Conservation (phyloP, 2,113 vertebrate species). For the Neotragus pygmaeus region DNA sequence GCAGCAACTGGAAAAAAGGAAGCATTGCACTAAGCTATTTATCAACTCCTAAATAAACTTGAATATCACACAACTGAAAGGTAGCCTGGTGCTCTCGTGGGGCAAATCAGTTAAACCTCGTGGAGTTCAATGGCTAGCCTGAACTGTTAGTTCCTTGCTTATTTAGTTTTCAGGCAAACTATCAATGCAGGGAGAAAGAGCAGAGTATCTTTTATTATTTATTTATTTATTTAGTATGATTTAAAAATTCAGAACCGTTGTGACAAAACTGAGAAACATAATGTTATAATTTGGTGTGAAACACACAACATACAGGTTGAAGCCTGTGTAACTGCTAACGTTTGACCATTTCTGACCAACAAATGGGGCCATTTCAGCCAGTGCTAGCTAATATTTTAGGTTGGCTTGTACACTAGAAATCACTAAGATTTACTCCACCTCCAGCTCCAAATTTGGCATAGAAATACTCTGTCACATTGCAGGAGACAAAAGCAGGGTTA, state of each 20-base stretch:
- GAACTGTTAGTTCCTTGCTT: neutral
- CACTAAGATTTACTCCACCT: neutral
- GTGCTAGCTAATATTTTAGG: neutral
- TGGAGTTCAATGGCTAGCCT: neutral
- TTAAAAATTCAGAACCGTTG: neutral
- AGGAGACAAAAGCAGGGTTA: slow-evolving; percentile 1
- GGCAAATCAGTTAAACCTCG: neutral
- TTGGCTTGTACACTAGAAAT: neutral
- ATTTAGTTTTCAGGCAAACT: neutral
- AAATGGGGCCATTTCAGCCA: neutral
- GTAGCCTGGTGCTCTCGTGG: neutral
- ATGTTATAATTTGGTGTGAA: neutral
- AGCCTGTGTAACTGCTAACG: neutral
- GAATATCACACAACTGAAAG: slow-evolving; percentile 11
- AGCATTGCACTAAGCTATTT: slow-evolving; percentile 45
- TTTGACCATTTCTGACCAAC: neutral
- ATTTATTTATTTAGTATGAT: neutral
- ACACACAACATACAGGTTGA: neutral
- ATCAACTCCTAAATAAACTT: slow-evolving; percentile 62
- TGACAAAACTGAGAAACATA: neutral
- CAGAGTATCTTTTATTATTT: neutral
- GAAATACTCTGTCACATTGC: slow-evolving; percentile 19
- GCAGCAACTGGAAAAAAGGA: slow-evolving; percentile 39
- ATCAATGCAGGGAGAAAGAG: neutral
- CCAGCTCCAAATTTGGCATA: neutral